A percentile compares a stretch with the other conserved stretches of the same genome.
phyloP scores from a whole-genome alignment of 2,113 vertebrate species.

The Carassius gibelio region DNA sequence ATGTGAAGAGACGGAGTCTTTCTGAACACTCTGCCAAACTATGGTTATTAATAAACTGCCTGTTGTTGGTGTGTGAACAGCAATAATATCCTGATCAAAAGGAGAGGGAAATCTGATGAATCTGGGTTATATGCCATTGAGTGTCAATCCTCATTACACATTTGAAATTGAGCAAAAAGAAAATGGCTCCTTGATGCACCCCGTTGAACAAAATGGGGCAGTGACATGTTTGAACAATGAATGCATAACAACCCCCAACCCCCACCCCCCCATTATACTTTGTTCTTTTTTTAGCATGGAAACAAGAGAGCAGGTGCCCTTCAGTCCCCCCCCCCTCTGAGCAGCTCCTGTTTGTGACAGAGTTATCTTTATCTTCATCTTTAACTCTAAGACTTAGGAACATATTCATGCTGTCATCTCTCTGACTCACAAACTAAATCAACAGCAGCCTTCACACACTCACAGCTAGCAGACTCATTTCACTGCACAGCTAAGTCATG shows the following conservation, averaged over 20 bases:
- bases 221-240: constrained; percentile 30
- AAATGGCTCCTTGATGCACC: not conserved
- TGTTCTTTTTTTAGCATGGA: constrained; percentile 68
- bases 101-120: constrained; percentile 9
- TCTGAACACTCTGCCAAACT: constrained; percentile 46
- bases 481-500: constrained; percentile 41
- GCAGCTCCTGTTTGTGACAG: constrained; percentile 27
- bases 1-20: constrained; percentile 56
- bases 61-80: constrained; percentile 70
- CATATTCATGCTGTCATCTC: constrained; percentile 3
- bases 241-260: not conserved
- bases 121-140: not conserved
- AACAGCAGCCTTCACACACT: constrained; percentile 2
- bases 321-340: constrained; percentile 42
- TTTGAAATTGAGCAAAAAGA: not conserved
- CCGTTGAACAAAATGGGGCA: constrained; percentile 6
- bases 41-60: constrained; percentile 75
- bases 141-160: not conserved
- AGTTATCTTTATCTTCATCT: constrained; percentile 48
- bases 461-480: not conserved
- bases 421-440: constrained; percentile 41
- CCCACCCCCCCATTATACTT: constrained; percentile 43
- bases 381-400: constrained; percentile 35
- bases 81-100: constrained; percentile 54
- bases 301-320: constrained; percentile 61